Conservation (phyloP, 2,113 vertebrate species). For the Callipepla squamata region DNA sequence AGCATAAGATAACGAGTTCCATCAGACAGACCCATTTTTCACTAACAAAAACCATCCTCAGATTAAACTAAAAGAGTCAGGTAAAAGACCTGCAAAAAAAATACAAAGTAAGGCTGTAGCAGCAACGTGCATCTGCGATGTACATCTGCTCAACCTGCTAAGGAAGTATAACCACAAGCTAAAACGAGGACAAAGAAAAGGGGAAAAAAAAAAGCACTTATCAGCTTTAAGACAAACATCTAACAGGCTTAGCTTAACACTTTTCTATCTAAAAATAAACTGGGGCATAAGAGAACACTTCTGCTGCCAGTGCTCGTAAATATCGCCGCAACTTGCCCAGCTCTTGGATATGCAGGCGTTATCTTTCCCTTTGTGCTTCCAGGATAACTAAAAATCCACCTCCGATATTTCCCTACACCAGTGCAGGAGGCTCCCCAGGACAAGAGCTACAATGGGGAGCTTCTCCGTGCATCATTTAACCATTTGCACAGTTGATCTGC, state of each 20-base stretch:
- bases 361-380: not conserved
- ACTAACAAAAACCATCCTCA: not conserved
- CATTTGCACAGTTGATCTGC: not conserved
- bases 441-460: not conserved
- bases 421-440: not conserved
- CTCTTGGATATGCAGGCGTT: not conserved
- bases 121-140: not conserved
- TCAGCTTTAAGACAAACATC: not conserved
- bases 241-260: constrained; percentile 21
- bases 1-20: not conserved
- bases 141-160: constrained; percentile 16
- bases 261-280: constrained; percentile 54
- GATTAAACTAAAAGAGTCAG: not conserved
- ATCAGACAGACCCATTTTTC: not conserved
- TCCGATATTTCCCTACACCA: not conserved
- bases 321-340: not conserved
- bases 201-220: not conserved
- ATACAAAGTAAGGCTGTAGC: not conserved
- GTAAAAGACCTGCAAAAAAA: not conserved
- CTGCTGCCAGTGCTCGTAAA: not conserved
- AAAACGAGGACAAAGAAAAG: not conserved
- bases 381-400: not conserved
- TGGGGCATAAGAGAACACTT: not conserved
- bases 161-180: constrained; percentile 34
- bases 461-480: not conserved